Conservation (phyloP, 1,140 invertebrate genomes). For the Holotrichia oblita region DNA sequence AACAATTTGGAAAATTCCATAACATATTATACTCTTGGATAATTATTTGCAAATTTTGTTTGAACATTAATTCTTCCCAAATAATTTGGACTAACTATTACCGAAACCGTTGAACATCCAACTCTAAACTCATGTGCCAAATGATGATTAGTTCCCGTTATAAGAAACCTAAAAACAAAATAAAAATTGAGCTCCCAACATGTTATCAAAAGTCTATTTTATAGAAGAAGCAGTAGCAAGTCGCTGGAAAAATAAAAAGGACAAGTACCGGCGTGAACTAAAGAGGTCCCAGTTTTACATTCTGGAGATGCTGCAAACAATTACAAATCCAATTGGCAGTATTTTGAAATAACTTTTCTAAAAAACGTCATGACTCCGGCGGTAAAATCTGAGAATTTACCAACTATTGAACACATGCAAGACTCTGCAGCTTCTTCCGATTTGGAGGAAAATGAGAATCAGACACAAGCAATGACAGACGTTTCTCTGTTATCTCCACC, state of each 20-base stretch:
- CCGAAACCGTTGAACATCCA: constrained; percentile 38
- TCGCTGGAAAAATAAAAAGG: constrained; percentile 43
- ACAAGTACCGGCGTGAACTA: constrained; percentile 30
- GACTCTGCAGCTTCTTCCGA: background rate
- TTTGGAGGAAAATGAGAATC: constrained; percentile 4
- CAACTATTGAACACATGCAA: background rate
- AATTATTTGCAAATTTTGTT: constrained; percentile 30
- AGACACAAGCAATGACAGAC: background rate
- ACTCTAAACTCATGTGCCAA: constrained; percentile 42
- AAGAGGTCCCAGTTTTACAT: too few relatives aligned
- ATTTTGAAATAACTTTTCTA: constrained; percentile 32
- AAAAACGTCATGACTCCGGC: too few relatives aligned
- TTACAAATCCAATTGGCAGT: constrained; percentile 26
- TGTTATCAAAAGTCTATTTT: constrained; percentile 22
- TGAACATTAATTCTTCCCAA: constrained; percentile 38
- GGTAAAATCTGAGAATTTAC: background rate
- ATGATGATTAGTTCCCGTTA: constrained; percentile 22
- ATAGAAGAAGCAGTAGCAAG: constrained; percentile 28
- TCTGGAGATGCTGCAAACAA: constrained; percentile 13
- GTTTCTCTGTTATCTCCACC: constrained; percentile 1
- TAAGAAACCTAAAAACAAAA: constrained; percentile 37
- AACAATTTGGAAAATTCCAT: constrained; percentile 59
- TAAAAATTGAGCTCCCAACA: constrained; percentile 34
- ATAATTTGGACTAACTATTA: constrained; percentile 40
- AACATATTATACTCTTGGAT: constrained; percentile 34